A percentile compares a stretch with the other conserved stretches of the same genome.
These are phyloP conservation scores for Chelonoidis abingdonii DNA, from an alignment of 2,113 vertebrate species.

Conservation along the genomic window DNA sequence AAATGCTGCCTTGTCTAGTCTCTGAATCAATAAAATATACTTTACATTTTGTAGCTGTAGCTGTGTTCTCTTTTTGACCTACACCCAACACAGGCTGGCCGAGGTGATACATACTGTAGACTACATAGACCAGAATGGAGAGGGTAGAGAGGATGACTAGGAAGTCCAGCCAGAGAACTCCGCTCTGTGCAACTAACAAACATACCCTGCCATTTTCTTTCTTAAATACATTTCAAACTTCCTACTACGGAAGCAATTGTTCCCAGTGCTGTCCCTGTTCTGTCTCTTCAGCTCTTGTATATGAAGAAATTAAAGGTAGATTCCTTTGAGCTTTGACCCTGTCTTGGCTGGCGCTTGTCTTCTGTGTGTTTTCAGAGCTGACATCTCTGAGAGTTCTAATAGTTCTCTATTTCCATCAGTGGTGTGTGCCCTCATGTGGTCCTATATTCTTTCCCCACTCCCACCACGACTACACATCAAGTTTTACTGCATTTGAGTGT, in stretches of 20 bases:
- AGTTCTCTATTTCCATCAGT: neutral
- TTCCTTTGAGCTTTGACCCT: neutral
- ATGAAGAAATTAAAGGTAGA: neutral
- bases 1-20: slow-evolving; percentile 82
- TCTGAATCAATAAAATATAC: slow-evolving; percentile 78
- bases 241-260: slow-evolving; percentile 24
- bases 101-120: neutral
- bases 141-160: slow-evolving; percentile 31
- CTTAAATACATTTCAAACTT: neutral
- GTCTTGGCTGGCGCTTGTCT: neutral
- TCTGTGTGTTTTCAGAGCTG: neutral
- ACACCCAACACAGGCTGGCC: slow-evolving; percentile 9
- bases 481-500: neutral
- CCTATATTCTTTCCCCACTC: neutral
- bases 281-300: neutral
- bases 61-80: slow-evolving; percentile 60
- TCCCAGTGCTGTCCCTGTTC: neutral
- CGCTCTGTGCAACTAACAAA: slow-evolving; percentile 21
- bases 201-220: slow-evolving; percentile 10
- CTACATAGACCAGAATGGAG: slow-evolving; percentile 3
- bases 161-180: slow-evolving; percentile 24
- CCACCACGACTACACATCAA: neutral
- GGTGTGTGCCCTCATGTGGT: neutral
- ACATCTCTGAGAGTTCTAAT: neutral
- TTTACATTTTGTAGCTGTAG: slow-evolving; percentile 73